Percentiles rank a stretch among this genome's conserved stretches.
phyloP scores from a whole-genome alignment of 1,140 invertebrate genomes.

The Papilio xuthus region DNA sequence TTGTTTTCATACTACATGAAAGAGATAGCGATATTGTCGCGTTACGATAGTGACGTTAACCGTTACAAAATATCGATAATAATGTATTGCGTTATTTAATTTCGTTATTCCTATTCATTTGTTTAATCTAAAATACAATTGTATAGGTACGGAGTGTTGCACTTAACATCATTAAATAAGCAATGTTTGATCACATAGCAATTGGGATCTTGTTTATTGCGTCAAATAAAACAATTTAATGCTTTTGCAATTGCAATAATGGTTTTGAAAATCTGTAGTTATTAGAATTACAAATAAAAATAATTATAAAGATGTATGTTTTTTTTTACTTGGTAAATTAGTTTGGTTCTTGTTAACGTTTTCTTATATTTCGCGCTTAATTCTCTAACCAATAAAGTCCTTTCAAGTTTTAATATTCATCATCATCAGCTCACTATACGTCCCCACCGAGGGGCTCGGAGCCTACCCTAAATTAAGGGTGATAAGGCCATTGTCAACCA shows the following conservation, averaged over 20 bases:
- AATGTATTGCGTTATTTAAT: background rate
- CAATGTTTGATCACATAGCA: background rate
- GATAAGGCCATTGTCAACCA: no score
- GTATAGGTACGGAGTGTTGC: background rate
- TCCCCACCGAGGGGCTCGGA: no score
- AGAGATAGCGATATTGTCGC: background rate
- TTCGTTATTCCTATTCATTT: background rate
- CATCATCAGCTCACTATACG: no score
- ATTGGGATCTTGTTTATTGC: background rate
- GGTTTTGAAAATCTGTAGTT: background rate
- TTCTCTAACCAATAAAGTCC: no score
- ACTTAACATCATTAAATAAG: conserved; percentile 3
- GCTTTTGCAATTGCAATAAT: background rate
- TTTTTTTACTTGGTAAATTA: no score
- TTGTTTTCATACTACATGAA: background rate
- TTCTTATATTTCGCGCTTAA: no score
- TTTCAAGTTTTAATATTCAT: background rate
- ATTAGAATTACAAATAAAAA: background rate
- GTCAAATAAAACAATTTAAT: conserved; percentile 4
- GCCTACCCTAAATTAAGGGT: no score
- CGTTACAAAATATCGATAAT: no score
- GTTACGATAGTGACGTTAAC: no score
- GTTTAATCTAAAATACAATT: background rate
- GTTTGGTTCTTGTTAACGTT: no score
- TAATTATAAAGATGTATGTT: background rate